These are phyloP conservation scores for Zygaena filipendulae DNA, from an alignment of 2,888 invertebrate genomes.

Conservation along the genomic window DNA sequence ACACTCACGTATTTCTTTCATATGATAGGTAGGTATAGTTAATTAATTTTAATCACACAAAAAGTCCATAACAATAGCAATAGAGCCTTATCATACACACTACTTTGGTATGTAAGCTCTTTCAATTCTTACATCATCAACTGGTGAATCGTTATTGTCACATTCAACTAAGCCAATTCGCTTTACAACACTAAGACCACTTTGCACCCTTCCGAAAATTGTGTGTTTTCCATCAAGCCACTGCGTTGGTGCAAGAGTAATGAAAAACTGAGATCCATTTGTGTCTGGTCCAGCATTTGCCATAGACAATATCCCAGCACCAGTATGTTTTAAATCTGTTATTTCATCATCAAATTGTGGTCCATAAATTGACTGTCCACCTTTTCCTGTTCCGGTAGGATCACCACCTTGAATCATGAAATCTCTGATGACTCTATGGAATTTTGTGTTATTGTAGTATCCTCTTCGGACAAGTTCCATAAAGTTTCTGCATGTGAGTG, in stretches of 20 bases:
- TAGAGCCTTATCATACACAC: no score
- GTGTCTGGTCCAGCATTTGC: slow-evolving; percentile 97
- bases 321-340: slow-evolving; percentile 95
- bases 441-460: slow-evolving; percentile 96
- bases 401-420: slow-evolving; percentile 98
- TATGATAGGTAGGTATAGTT: no score
- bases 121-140: slow-evolving; percentile 86
- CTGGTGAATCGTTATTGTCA: slow-evolving; percentile 91
- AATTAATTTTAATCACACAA: no score
- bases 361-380: slow-evolving; percentile 97
- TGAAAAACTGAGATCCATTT: slow-evolving; percentile 99
- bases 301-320: slow-evolving; percentile 92
- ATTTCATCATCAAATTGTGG: slow-evolving; percentile 96
- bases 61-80: no score
- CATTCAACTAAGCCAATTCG: slow-evolving; percentile 94
- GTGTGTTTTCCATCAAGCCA: slow-evolving; percentile 98
- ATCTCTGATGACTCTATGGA: slow-evolving; percentile 94
- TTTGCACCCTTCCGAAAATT: slow-evolving; percentile 91
- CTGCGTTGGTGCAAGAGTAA: slow-evolving; percentile 95
- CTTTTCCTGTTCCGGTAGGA: slow-evolving; percentile 96
- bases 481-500: slow-evolving; percentile 97
- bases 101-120: slow-evolving; percentile 44
- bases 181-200: slow-evolving; percentile 92
- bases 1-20: no score
- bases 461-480: slow-evolving; percentile 93